Percentiles rank a stretch among this genome's conserved stretches.
phyloP scores from a whole-genome alignment of 2,113 vertebrate genomes.

The Ciconia boyciana region DNA sequence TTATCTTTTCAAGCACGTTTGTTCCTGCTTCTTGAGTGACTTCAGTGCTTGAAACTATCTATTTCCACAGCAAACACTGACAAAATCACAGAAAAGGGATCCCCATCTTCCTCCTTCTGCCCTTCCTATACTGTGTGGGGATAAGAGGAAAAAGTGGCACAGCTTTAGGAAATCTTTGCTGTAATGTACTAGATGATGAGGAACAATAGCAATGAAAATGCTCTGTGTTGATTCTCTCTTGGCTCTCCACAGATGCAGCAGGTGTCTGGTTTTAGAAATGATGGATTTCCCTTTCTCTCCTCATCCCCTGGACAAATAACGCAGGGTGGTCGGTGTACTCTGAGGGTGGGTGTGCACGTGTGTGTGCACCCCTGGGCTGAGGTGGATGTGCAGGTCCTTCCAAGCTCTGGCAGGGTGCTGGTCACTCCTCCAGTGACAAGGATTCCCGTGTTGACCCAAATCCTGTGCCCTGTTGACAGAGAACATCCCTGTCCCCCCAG shows the following conservation, averaged over 20 bases:
- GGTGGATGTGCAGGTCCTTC: neutral
- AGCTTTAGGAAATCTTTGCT: neutral
- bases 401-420: neutral
- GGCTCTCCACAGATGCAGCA: neutral
- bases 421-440: neutral
- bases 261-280: neutral
- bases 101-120: neutral
- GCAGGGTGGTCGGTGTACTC: too few relatives aligned
- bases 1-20: neutral
- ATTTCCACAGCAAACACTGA: neutral
- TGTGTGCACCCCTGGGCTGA: neutral
- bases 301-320: neutral
- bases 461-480: neutral
- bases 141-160: neutral
- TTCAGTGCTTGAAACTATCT: neutral
- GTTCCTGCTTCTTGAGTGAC: neutral
- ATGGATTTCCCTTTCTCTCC: neutral
- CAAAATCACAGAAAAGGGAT: neutral
- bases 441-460: neutral
- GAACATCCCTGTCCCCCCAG: neutral
- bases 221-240: neutral
- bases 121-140: neutral
- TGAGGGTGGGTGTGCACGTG: neutral
- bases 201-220: neutral
- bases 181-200: neutral